These are phyloP conservation scores for Anas platyrhynchos DNA, from an alignment of 2,113 vertebrate species.

Conservation along the genomic window DNA sequence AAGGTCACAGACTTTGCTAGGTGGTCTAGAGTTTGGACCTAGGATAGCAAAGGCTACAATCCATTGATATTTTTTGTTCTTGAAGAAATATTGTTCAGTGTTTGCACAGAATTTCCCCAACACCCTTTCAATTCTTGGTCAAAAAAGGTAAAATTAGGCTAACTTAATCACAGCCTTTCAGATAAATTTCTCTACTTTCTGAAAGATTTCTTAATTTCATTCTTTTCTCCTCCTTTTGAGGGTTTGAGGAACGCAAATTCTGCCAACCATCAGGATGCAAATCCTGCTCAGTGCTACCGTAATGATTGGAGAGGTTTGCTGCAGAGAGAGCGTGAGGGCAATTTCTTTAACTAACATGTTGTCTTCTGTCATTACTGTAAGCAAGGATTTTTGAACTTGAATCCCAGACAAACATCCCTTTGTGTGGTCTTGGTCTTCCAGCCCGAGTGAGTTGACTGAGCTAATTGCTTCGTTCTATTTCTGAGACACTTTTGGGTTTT, in stretches of 20 bases:
- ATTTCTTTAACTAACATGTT: constrained; percentile 12
- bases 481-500: background rate
- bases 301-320: background rate
- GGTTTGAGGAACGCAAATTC: background rate
- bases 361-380: constrained; percentile 22
- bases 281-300: background rate
- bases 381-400: constrained; percentile 13
- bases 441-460: background rate
- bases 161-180: background rate
- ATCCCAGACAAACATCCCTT: background rate
- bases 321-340: background rate
- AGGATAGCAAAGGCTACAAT: background rate
- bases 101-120: background rate
- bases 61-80: background rate
- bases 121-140: background rate
- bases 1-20: background rate
- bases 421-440: constrained; percentile 49
- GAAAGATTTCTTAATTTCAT: background rate
- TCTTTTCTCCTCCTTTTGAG: background rate
- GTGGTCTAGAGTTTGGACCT: background rate
- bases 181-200: background rate
- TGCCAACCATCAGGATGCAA: background rate
- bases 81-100: background rate
- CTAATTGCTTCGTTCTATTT: background rate
- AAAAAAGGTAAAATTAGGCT: background rate